These are phyloP conservation scores for Cantharis nigra DNA, from an alignment of 2,888 invertebrate genomes.

Conservation along the genomic window DNA sequence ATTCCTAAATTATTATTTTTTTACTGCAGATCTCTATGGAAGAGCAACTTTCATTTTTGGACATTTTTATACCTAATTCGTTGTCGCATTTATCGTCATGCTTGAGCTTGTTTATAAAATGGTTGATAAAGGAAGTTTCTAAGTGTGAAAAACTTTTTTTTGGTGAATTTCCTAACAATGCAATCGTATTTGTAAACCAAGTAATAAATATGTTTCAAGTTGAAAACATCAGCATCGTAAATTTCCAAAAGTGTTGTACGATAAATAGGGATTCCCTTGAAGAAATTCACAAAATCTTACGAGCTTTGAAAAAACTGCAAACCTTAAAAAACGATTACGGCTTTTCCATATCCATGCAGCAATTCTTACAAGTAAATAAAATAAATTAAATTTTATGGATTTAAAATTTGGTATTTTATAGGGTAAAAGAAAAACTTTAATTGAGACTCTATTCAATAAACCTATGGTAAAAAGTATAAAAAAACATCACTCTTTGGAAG, in stretches of 20 bases:
- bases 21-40: conserved; percentile 39
- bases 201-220: conserved; percentile 43
- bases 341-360: conserved; percentile 39
- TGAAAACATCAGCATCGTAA: conserved; percentile 18
- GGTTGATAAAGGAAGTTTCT: conserved; percentile 42
- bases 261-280: conserved; percentile 13
- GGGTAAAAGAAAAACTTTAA: conserved; percentile 39
- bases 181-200: conserved; percentile 33
- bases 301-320: conserved; percentile 34
- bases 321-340: conserved; percentile 39
- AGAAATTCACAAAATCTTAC: conserved; percentile 11
- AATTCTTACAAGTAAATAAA: conserved; percentile 39
- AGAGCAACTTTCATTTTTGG: conserved; percentile 38
- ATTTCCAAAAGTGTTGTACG: conserved; percentile 16
- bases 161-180: conserved; percentile 49
- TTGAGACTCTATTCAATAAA: conserved; percentile 39
- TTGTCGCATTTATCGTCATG: conserved; percentile 40
- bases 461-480: conserved; percentile 38
- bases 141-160: conserved; percentile 38
- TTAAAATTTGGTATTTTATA: conserved; percentile 27
- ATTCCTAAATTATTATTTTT: background rate
- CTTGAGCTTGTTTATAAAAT: conserved; percentile 41
- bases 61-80: conserved; percentile 43
- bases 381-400: background rate
- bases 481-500: conserved; percentile 48